phyloP scores from a whole-genome alignment of 2,113 vertebrate species.

The Heliornis fulica region DNA sequence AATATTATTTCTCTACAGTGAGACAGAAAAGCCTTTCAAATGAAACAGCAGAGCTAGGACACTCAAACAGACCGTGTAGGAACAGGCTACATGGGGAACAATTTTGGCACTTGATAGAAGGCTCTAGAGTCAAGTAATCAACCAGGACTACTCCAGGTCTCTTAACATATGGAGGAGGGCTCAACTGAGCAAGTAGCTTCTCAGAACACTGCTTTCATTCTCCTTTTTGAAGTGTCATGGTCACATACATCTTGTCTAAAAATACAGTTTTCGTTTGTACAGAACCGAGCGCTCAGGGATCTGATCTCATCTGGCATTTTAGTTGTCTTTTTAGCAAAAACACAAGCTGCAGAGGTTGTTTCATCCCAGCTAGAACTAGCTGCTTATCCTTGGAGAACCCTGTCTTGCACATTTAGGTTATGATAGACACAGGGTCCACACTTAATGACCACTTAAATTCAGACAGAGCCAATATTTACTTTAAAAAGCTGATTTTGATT shows the following conservation, averaged over 20 bases:
- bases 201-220: background rate
- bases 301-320: background rate
- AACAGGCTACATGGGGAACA: background rate
- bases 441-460: background rate
- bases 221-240: background rate
- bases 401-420: background rate
- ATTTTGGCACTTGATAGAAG: background rate
- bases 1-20: background rate
- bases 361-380: background rate
- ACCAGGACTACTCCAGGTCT: background rate
- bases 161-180: background rate
- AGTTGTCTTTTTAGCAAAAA: background rate
- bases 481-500: background rate
- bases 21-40: background rate
- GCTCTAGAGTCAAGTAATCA: background rate
- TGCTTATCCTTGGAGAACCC: background rate
- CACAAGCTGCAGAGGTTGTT: background rate
- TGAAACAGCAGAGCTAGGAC: background rate
- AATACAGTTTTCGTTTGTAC: background rate
- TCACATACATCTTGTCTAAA: background rate
- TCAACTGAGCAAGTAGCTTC: background rate
- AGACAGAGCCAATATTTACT: background rate
- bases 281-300: fast-evolving
- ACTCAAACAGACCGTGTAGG: background rate
- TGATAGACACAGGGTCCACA: background rate